Evolutionary conservation across 2,888 invertebrate species (phyloP).

Genomic region (Crossocerus cetratus): DNA sequence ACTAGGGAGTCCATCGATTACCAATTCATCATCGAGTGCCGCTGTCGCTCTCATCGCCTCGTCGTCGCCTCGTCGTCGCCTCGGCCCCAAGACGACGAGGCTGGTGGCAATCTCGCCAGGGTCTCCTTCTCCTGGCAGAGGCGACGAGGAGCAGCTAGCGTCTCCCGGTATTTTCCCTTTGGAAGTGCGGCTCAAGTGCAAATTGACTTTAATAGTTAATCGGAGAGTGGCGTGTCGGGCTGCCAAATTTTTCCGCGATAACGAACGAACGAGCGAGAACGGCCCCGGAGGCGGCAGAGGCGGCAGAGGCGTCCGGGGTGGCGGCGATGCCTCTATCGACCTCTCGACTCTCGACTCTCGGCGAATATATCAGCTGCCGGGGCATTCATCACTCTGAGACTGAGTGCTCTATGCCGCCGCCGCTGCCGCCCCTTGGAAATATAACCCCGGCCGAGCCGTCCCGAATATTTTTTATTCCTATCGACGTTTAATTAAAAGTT

Average conservation of each 20-base stretch:
- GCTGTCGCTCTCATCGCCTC: not conserved
- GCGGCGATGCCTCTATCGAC: constrained; percentile 39
- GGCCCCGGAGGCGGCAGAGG: constrained; percentile 1
- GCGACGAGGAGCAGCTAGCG: constrained; percentile 4
- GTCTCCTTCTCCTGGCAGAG: constrained; percentile 5
- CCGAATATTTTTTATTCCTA: constrained; percentile 60
- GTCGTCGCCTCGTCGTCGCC: too few species aligned
- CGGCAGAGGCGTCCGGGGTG: constrained; percentile 21
- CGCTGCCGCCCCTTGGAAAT: constrained; percentile 43
- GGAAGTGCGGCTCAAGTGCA: constrained; percentile 27
- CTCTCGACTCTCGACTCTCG: constrained; percentile 25
- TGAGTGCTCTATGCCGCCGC: constrained; percentile 14
- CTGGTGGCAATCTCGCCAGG: constrained; percentile 16
- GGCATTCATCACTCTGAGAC: constrained; percentile 55
- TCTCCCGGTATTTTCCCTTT: constrained; percentile 5
- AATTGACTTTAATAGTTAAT: constrained; percentile 59
- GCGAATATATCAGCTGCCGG: constrained; percentile 39
- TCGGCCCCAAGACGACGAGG: too few species aligned
- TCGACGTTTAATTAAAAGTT: constrained; percentile 72
- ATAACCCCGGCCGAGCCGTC: constrained; percentile 44
- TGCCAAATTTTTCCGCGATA: constrained; percentile 49
- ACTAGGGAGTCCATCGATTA: constrained; percentile 50
- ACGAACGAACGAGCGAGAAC: constrained; percentile 27
- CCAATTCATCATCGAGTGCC: constrained; percentile 52
- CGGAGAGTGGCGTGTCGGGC: constrained; percentile 36